Base-by-base conservation (phyloP, 1,140 invertebrate species). In the Micrasema longulum region DNA sequence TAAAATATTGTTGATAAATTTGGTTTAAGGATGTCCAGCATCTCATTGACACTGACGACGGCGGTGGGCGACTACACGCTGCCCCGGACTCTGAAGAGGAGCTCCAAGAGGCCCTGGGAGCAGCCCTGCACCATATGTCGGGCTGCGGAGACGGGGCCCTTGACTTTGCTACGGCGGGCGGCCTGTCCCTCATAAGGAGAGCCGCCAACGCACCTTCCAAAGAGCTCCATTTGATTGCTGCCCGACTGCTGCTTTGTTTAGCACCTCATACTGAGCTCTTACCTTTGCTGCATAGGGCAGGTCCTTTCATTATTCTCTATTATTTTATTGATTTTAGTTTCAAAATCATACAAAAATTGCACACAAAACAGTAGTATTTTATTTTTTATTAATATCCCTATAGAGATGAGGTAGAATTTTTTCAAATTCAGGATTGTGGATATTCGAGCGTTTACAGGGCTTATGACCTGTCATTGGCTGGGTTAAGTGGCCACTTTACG, bases 261-360 rank as follows among this genome's bases (percentile, higher is more conserved):
- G 64, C 62, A 10, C 67, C 69, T 6, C 48, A 70, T 53, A 50
- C 67, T 22, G 9, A 70, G n/a, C 47, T 76, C 22, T 43, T 76
- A 26, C 70, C 70, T 22, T 6, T 72, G 12, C n/a, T 73, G n/a
- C 74, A 73, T 52, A 35, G 74, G 45, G 35, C 74, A 63, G 74
- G 74, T 76, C 26, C 26, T 31, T 31, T 31, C 2, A 4, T 31
- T 31, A 7, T 31, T 31, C 26, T 7, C 26, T 31, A n/a, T n/a
- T n/a, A n/a, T n/a, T n/a, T n/a, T n/a, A n/a, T n/a, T n/a, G n/a
- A n/a, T n/a, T n/a, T n/a, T n/a, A n/a, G n/a, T n/a, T n/a, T n/a
- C n/a, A n/a, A n/a, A n/a, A n/a, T n/a, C n/a, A n/a, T n/a, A n/a
- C n/a, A n/a, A n/a, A n/a, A n/a, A n/a, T n/a, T n/a, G n/a, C n/a